Base-by-base conservation (phyloP, 2,797 vertebrate genomes). In the Hyperoplus immaculatus region DNA sequence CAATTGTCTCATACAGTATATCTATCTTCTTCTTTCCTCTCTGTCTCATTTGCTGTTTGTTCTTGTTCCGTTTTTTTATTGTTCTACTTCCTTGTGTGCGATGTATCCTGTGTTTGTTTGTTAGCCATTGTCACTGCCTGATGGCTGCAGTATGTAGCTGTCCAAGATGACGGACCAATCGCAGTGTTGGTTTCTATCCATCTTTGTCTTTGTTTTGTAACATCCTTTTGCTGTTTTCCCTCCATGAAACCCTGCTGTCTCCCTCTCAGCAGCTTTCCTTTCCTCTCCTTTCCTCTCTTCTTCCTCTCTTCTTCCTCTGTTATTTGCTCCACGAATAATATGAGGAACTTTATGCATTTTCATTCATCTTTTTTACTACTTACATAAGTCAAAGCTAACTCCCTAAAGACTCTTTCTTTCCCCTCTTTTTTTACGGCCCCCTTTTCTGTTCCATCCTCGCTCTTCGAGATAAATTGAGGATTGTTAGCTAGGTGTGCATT, bases 361-460 rank as follows among this genome's bases (percentile, higher is more conserved):
- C 72, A 69, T 66, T 87, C 55, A 80, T 67, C 56, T 66, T 83
- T 71, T 81, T 75, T 49, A 21, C 65, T 69, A 61, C 58, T 75
- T 78, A 45, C 67, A 69, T 57, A 78, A 84, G 66, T 83, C 67
- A 80, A 72, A 86, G 61, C 69, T 68, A 36, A 71, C 46, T 81
- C 68, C 81, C 85, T 87, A 75, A 84, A 81, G 53, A 78, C 43
- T 58, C 38, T 42, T 42, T 53, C 39, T 45, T 36, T 51, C 65
- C 69, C 15, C 14, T 0, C 14, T 41, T 78, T 50, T 56, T 29
- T 29, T 29, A 29, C 46, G 57, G 0, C 15, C 6, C 38, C 81
- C 77, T 74, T 73, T 55, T 72, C 75, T 84, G 54, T 21, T 84
- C 55, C 47, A 50, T 87, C 84, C 77, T 82, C 82, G 60, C 67